These are phyloP conservation scores for Laothoe populi DNA, from an alignment of 2,888 invertebrate genomes.

Conservation along the genomic window DNA sequence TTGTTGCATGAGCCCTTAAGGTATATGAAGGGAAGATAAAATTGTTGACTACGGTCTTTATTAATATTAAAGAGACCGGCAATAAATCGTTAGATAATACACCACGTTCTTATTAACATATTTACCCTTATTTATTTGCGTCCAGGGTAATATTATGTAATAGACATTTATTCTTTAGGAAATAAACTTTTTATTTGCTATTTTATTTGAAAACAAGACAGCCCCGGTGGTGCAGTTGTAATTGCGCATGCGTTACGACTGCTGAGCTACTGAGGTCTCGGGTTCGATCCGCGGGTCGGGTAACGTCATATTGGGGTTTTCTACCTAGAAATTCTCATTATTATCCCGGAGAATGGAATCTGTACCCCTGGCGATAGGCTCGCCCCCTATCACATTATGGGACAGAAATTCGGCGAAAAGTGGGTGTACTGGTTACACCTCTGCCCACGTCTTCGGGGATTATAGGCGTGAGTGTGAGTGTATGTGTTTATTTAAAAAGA, in stretches of 20 bases:
- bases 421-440: no score
- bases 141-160: background rate
- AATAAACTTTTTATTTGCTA: background rate
- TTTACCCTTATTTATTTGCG: slow-evolving; percentile 3
- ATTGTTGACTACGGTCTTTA: slow-evolving; percentile 12
- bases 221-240: background rate
- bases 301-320: no score
- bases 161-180: slow-evolving; percentile 9
- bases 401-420: no score
- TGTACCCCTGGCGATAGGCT: no score
- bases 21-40: background rate
- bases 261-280: background rate
- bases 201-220: background rate
- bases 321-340: no score
- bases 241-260: background rate
- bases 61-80: slow-evolving; percentile 21
- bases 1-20: no score
- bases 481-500: no score
- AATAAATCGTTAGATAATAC: slow-evolving; percentile 26
- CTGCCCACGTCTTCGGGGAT: no score
- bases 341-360: no score
- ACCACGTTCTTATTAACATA: slow-evolving; percentile 14
- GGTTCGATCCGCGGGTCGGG: no score
- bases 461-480: no score
- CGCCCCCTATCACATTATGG: no score